Percentiles rank a stretch among this genome's conserved stretches.
phyloP scores from a whole-genome alignment of 2,797 vertebrate species.

The Selene dorsalis region DNA sequence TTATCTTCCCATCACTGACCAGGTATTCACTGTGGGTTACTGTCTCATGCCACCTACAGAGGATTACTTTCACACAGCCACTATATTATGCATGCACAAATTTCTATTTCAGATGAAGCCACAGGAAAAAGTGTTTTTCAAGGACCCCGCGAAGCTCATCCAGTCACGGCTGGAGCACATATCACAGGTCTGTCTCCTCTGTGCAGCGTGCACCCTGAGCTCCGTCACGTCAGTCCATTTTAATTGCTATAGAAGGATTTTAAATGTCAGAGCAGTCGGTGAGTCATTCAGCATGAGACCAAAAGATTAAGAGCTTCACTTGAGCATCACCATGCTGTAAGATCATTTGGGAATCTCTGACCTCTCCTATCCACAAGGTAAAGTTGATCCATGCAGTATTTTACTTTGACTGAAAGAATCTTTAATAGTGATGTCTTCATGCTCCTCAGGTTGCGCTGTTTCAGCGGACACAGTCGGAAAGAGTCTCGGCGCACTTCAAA shows the following conservation, averaged over 20 bases:
- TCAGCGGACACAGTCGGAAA: slow-evolving; percentile 87
- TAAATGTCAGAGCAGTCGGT: slow-evolving; percentile 44
- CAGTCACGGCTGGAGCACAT: slow-evolving; percentile 85
- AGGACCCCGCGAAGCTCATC: slow-evolving; percentile 85
- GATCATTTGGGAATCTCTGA: background rate
- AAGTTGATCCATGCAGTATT: background rate
- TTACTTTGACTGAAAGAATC: slow-evolving; percentile 1
- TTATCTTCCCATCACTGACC: slow-evolving; percentile 87
- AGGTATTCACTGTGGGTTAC: slow-evolving; percentile 66
- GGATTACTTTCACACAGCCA: background rate
- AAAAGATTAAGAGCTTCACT: slow-evolving; percentile 21
- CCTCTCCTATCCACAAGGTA: background rate
- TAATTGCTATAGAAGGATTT: slow-evolving; percentile 23
- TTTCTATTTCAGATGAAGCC: slow-evolving; percentile 86
- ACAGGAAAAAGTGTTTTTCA: slow-evolving; percentile 90
- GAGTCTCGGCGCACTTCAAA: slow-evolving; percentile 84
- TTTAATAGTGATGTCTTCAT: slow-evolving; percentile 25
- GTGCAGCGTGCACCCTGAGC: background rate
- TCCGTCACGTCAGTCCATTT: slow-evolving; percentile 6
- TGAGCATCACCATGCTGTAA: background rate
- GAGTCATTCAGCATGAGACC: slow-evolving; percentile 7
- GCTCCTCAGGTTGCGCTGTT: slow-evolving; percentile 87
- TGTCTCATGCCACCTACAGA: background rate
- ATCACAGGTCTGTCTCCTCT: slow-evolving; percentile 82
- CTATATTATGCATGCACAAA: background rate